Conservation (phyloP, 2,113 vertebrate genomes). For the Numenius arquata region DNA sequence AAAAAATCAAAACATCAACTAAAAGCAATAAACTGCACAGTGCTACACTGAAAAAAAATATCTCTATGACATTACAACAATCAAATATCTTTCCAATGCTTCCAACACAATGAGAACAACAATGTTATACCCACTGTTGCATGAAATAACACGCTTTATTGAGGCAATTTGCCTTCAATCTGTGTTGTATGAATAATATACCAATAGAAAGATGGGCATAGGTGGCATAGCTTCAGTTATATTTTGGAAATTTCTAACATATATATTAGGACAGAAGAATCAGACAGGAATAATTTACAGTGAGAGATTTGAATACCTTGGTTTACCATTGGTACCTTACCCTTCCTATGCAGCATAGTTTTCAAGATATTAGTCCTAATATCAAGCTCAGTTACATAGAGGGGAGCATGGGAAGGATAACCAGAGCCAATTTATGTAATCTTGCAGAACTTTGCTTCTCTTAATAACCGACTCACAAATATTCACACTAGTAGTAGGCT, state of each 20-base stretch:
- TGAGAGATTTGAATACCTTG: background rate
- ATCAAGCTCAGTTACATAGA: background rate
- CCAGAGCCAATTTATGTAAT: background rate
- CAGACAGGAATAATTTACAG: background rate
- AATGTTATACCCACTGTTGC: background rate
- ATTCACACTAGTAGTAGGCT: background rate
- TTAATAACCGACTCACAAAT: background rate
- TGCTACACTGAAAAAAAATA: background rate
- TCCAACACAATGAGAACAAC: background rate
- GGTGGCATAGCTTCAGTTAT: background rate
- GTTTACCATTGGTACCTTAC: background rate
- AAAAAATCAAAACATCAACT: background rate
- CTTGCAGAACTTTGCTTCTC: background rate
- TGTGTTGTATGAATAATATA: conserved; percentile 21
- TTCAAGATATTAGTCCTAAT: background rate
- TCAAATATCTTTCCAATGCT: conserved; percentile 17
- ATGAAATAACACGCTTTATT: conserved; percentile 47
- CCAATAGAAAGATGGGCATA: background rate
- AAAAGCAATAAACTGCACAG: background rate
- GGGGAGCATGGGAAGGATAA: background rate
- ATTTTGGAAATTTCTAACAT: conserved; percentile 17
- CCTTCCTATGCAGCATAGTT: background rate
- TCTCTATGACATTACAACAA: background rate
- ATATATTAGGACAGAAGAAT: background rate
- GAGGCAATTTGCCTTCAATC: conserved; percentile 31